Base-by-base conservation (phyloP, 2,888 invertebrate species). In the Endomychus coccineus region DNA sequence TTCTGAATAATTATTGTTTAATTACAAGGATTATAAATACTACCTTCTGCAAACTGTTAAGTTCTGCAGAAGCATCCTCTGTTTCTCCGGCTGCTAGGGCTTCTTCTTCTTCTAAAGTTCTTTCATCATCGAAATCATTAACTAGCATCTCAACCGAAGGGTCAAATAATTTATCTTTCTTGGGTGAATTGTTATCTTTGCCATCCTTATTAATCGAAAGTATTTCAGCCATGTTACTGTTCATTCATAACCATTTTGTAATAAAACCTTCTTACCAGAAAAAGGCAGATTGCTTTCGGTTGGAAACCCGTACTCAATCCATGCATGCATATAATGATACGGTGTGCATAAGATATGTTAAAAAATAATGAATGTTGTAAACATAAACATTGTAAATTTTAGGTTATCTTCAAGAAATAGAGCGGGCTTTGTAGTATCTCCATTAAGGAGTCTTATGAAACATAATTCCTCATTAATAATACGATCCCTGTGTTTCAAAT, bases 71-170 rank as follows among this genome's bases (percentile, higher is more conserved):
- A 29, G 87, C 82, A 66, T 92, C 91, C 53, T 83, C 80, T 29
- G 75, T 70, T 68, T 88, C 88, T 45, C 83, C 81, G 53, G 87
- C 87, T 50, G 90, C 91, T 62, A 94, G 68, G 31, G 90, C 91
- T 74, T 96, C 96, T 73, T 96, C 95, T 71, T 96, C 95, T 64
- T 94, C 95, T 62, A 96, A 66, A 43, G 95, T 96, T 63, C 88
- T 78, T 64, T 96, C 96, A 71, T 96, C 95, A 67, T 96, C 96
- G 69, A 89, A 94, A 68, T 95, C 95, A 77, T 95, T 88, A 46
- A 94, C 85, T 76, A 95, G 83, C 91, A 95, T 91, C 67, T 94
- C 94, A 62, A 90, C 82, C 47, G 89, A 81, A 45, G 94, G 92
- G 67, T 92, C 92, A 73, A 94, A 92, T 56, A 84, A 62, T 55